Evolutionary conservation across 2,113 vertebrate species (phyloP).

Genomic region (Pelvicachromis taeniatus): DNA sequence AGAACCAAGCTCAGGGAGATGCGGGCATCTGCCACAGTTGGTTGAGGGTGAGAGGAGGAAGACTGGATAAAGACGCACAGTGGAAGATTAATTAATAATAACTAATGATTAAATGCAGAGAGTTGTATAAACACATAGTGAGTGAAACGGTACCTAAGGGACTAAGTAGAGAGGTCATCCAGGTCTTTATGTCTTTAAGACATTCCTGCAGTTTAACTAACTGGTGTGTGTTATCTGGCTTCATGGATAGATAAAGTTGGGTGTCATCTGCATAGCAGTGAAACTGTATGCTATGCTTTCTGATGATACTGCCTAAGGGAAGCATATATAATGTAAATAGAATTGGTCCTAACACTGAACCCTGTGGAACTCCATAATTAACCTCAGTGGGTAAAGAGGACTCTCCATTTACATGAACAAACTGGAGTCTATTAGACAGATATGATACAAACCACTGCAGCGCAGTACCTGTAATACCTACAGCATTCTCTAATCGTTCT

Average conservation of each 20-base stretch:
- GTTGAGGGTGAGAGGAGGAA: not conserved
- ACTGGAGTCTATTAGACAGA: fast-evolving
- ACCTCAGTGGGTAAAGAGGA: fast-evolving
- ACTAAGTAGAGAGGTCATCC: not conserved
- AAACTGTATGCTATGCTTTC: fast-evolving
- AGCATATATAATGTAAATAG: not conserved
- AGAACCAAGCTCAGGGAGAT: not conserved
- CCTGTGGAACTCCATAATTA: not conserved
- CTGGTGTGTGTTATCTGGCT: fast-evolving
- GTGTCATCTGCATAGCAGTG: not conserved
- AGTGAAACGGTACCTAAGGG: not conserved
- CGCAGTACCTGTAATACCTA: too few relatives aligned
- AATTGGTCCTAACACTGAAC: not conserved
- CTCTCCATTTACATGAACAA: not conserved
- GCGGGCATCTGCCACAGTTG: not conserved
- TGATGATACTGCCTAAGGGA: fast-evolving
- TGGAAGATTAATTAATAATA: not conserved
- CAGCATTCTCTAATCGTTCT: too few relatives aligned
- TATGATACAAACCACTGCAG: too few relatives aligned
- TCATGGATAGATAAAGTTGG: not conserved
- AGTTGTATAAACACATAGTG: not conserved
- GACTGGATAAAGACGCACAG: not conserved
- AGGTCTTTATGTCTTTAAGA: not conserved
- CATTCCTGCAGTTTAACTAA: not conserved
- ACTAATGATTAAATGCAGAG: not conserved